Percentiles rank a stretch among this genome's conserved stretches.
Conservation (phyloP, 2,797 vertebrate species). For the Eulemur coronatus region DNA sequence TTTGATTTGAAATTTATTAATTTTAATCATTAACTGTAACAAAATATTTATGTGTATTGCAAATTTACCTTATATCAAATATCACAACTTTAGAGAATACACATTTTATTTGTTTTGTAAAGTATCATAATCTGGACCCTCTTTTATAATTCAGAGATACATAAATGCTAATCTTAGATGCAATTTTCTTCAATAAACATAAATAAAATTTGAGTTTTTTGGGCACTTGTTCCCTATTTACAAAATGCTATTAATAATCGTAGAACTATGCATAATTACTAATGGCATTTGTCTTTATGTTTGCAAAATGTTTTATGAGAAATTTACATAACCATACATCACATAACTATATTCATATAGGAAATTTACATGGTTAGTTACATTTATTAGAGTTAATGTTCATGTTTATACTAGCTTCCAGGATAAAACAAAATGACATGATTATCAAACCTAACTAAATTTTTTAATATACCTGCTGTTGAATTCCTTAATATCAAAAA, state of each 20-base stretch:
- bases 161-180: background rate
- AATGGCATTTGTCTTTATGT: background rate
- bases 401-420: background rate
- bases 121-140: background rate
- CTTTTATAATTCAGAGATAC: background rate
- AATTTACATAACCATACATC: background rate
- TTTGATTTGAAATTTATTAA: background rate
- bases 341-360: background rate
- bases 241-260: background rate
- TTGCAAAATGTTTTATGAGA: background rate
- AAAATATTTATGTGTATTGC: background rate
- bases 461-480: background rate
- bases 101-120: background rate
- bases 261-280: background rate
- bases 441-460: background rate
- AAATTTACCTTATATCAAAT: background rate
- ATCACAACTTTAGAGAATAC: background rate
- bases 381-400: background rate
- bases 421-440: background rate
- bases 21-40: background rate
- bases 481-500: background rate
- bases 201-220: background rate
- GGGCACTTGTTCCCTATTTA: background rate
- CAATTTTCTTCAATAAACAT: background rate
- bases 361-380: background rate